Conservation (phyloP, 2,888 invertebrate genomes). For the Hirtodrosophila alboralis region DNA sequence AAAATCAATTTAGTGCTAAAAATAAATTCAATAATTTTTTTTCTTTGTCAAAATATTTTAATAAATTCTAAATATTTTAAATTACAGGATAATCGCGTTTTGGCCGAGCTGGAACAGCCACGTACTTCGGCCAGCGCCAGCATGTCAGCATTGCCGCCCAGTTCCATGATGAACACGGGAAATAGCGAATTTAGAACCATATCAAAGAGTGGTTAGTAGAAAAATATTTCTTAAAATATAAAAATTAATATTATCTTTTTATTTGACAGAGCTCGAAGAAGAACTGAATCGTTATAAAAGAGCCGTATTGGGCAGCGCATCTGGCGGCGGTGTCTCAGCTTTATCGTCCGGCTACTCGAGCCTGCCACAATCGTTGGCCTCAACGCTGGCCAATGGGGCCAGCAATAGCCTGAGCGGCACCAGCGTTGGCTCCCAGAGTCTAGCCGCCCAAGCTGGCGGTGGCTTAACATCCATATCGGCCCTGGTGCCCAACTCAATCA, state of each 20-base stretch:
- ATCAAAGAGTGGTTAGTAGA: constrained; percentile 81
- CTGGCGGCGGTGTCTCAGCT: constrained; percentile 66
- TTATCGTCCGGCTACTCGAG: constrained; percentile 76
- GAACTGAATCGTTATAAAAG: constrained; percentile 83
- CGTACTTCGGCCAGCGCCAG: constrained; percentile 84
- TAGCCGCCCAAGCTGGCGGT: constrained; percentile 45
- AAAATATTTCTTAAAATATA: no score
- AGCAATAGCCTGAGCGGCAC: constrained; percentile 71
- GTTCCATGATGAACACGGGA: constrained; percentile 80
- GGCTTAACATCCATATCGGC: constrained; percentile 81
- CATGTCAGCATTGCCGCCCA: constrained; percentile 80
- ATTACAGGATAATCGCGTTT: constrained; percentile 89
- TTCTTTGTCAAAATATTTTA: no score
- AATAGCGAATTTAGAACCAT: constrained; percentile 83
- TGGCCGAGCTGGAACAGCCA: constrained; percentile 95
- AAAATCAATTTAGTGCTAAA: no score
- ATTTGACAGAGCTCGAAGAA: constrained; percentile 79
- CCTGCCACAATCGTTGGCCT: constrained; percentile 79
- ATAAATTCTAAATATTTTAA: background rate
- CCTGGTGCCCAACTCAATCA: constrained; percentile 81
- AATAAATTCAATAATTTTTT: no score
- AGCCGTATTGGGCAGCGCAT: constrained; percentile 77
- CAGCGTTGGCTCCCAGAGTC: constrained; percentile 67
- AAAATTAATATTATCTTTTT: background rate
- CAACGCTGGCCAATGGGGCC: constrained; percentile 77